A percentile compares a stretch with the other conserved stretches of the same genome.
These are phyloP conservation scores for Prionace glauca DNA, from an alignment of 2,797 vertebrate genomes.

Conservation along the genomic window DNA sequence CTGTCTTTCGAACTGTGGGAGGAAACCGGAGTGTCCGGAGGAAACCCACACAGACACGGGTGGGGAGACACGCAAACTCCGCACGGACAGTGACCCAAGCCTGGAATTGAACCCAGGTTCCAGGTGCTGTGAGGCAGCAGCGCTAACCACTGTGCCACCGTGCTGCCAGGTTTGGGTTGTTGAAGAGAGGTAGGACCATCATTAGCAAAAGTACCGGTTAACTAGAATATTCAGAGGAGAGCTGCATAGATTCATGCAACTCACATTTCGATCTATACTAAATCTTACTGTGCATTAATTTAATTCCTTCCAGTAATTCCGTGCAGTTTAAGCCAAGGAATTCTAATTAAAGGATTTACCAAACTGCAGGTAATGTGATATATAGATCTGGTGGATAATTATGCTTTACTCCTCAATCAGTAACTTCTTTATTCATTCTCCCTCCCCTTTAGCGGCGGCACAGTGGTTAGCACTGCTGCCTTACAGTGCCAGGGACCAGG, in stretches of 20 bases:
- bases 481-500: no score
- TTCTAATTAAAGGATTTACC: background rate
- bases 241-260: background rate
- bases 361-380: background rate
- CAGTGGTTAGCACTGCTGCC: no score
- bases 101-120: no score
- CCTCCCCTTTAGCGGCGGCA: background rate
- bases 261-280: background rate
- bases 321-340: background rate
- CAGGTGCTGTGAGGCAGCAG: no score
- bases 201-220: conserved; percentile 12
- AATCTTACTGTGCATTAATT: background rate
- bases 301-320: background rate
- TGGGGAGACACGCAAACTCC: no score
- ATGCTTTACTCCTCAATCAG: background rate
- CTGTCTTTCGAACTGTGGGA: no score
- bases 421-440: background rate
- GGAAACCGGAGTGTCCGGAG: no score
- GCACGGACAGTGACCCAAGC: no score
- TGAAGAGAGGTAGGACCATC: conserved; percentile 34
- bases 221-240: background rate
- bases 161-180: conserved; percentile 39
- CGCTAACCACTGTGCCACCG: no score
- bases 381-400: background rate
- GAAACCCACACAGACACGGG: no score